Percentiles rank a stretch among this genome's conserved stretches.
These are phyloP conservation scores for Rhodeus uyekii DNA, from an alignment of 2,797 vertebrate species.

Conservation along the genomic window DNA sequence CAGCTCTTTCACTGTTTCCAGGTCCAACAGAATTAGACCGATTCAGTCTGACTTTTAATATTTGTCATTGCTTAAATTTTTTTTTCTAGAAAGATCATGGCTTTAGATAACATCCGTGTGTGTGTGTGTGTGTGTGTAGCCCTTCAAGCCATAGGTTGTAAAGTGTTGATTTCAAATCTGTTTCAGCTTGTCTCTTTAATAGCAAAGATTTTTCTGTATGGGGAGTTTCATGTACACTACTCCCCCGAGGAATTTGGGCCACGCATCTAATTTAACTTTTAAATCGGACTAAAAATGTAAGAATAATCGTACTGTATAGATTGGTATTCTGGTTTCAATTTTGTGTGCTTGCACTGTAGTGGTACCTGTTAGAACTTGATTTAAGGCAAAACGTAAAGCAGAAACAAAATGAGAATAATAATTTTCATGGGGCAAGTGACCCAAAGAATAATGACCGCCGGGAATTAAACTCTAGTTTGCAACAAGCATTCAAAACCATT, in stretches of 20 bases:
- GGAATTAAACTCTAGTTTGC: too few relatives aligned
- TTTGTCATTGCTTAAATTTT: not conserved
- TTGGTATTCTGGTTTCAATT: not conserved
- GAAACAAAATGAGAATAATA: not conserved
- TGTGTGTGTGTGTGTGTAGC: not conserved
- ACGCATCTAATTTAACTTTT: not conserved
- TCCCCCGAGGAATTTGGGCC: not conserved
- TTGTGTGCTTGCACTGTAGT: not conserved
- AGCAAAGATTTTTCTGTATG: not conserved
- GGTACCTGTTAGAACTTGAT: not conserved
- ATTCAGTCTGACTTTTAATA: not conserved
- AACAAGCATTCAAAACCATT: not conserved
- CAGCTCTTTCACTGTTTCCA: not conserved
- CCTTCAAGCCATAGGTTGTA: not conserved
- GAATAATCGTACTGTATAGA: not conserved
- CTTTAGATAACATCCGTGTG: not conserved
- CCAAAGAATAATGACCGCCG: too few relatives aligned
- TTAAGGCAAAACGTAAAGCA: constrained; percentile 14
- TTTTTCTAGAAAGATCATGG: not conserved
- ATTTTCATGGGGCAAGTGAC: not conserved
- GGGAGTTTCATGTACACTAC: not conserved
- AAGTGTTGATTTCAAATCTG: not conserved
- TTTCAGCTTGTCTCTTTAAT: constrained; percentile 12
- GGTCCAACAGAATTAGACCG: not conserved
- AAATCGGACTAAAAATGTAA: not conserved